Conservation (phyloP, 2,797 vertebrate genomes). For the Phataginus tetradactyla region DNA sequence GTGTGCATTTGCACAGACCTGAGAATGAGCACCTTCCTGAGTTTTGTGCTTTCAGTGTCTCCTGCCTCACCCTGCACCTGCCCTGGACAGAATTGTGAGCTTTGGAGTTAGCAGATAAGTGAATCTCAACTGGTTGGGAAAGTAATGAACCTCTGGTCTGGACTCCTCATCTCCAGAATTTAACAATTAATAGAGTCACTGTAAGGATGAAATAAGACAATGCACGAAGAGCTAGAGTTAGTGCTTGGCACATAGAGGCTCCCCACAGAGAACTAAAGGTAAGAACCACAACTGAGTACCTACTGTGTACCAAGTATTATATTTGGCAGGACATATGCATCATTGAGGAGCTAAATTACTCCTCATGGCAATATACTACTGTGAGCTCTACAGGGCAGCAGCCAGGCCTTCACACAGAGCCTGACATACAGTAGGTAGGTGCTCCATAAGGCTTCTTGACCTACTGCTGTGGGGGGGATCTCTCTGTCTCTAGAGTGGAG, state of each 20-base stretch:
- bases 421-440: background rate
- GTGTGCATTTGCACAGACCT: background rate
- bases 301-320: background rate
- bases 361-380: background rate
- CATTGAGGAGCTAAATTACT: background rate
- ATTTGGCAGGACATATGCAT: too few relatives aligned
- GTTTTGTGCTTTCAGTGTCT: background rate
- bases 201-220: background rate
- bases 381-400: rapidly evolving
- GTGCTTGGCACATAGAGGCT: background rate
- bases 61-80: background rate
- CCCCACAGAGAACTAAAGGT: background rate
- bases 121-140: background rate
- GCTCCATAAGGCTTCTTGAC: background rate
- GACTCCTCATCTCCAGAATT: background rate
- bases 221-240: background rate
- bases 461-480: background rate
- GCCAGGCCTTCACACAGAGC: background rate
- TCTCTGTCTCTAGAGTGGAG: background rate
- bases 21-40: rapidly evolving
- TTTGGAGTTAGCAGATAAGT: background rate
- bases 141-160: background rate
- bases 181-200: background rate
- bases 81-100: background rate
- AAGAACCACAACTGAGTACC: background rate